Evolutionary conservation across 2,113 vertebrate species (phyloP), one percentile per base, ranked within the genome.

Genomic region (Neopipo cinnamomea): DNA sequence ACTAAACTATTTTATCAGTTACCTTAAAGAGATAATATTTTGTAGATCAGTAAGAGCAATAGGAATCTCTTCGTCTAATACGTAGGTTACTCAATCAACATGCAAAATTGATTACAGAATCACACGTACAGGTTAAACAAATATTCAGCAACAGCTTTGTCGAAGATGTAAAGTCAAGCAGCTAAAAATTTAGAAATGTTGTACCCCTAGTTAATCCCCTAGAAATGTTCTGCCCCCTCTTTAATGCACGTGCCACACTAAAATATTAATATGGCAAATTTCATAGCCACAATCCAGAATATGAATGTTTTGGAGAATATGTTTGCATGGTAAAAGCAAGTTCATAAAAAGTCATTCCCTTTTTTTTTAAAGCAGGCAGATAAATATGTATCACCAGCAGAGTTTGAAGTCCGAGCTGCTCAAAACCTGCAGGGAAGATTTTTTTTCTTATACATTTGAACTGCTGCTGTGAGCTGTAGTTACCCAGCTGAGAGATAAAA

Each of bases 221-320:
- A 81, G 44, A 81, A 77, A 84, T 50, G 39, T 63, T 89, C 42
- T 93, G 24, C 11, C 70, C 27, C 33, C 28, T 75, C 33, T 65
- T 74, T 66, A 83, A 85, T 68, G 28, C 56, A 39, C 39, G 59
- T 71, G 44, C 58, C 73, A 84, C 33, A 59, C 14, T 71, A 39
- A 77, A 86, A 84, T 46, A 87, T 75, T 88, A 82, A 78, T n/a
- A 95, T 5, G n/a, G 27, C 49, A 93, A 89, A 87, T 88, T 89
- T 89, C 56, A 89, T 52, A 74, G 30, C 21, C 39, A 70, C n/a
- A 79, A 25, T 8, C 9, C 19, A 66, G 30, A 86, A 70, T 5
- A 65, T 5, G 0, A 88, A 61, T 42, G 20, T 70, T 85, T 88
- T 41, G 28, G 22, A 68, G 58, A 49, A 44, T 33, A 65, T 37